A percentile compares a stretch with the other conserved stretches of the same genome.
These are phyloP conservation scores for Chironomus striatipennis DNA, from an alignment of 1,140 invertebrate genomes.

Conservation along the genomic window DNA sequence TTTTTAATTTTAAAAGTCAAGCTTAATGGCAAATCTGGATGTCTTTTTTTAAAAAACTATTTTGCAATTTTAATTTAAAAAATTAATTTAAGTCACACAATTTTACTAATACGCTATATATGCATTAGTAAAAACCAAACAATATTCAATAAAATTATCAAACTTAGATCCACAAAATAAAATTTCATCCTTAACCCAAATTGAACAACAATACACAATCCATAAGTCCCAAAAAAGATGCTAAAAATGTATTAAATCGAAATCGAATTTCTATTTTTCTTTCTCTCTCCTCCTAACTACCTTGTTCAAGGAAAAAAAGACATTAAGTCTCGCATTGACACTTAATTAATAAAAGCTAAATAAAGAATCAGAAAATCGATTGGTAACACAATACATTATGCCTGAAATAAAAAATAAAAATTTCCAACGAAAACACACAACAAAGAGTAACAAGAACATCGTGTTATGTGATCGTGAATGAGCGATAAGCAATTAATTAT, in stretches of 20 bases:
- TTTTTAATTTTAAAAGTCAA: too few species aligned
- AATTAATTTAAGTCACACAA: too few species aligned
- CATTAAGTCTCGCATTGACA: slow-evolving; percentile 21
- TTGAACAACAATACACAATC: too few species aligned
- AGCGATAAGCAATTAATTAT: slow-evolving; percentile 22
- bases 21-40: too few species aligned
- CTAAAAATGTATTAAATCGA: not conserved
- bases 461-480: slow-evolving; percentile 18
- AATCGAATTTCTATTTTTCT: slow-evolving; percentile 4
- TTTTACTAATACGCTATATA: too few species aligned
- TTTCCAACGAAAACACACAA: slow-evolving; percentile 3
- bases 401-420: not conserved
- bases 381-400: not conserved
- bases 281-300: not conserved
- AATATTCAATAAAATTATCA: too few species aligned
- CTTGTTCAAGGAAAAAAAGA: slow-evolving; percentile 16
- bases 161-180: too few species aligned
- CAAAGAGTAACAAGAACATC: slow-evolving; percentile 15
- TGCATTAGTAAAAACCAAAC: too few species aligned
- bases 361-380: slow-evolving; percentile 15
- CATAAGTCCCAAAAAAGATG: not conserved
- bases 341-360: slow-evolving; percentile 22
- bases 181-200: too few species aligned
- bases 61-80: too few species aligned
- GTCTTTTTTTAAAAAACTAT: too few species aligned